Base-by-base conservation (phyloP, 2,888 invertebrate species). In the Limnephilus rhombicus region DNA sequence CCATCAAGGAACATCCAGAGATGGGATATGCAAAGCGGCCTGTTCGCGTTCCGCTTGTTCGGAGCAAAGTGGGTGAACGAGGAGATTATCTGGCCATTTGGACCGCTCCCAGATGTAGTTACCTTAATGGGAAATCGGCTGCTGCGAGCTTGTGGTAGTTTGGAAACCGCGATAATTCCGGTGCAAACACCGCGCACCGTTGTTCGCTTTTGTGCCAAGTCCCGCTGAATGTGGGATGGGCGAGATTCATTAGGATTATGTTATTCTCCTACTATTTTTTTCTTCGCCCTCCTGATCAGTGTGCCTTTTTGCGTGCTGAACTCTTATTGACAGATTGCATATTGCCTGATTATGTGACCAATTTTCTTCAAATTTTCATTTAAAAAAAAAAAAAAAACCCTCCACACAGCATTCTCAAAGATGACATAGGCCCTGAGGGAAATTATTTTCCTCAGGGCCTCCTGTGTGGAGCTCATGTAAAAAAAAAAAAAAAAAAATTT, bases 1-100 rank as follows among this genome's bases (percentile, higher is more conserved):
- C 83, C 24, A n/a, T 49, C 49, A 11, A 49, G 49, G 49, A 83
- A 24, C 31, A 83, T 83, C 83, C 18, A 37, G 83, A 24, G 37
- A 83, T 83, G 37, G 83, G 15, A 83, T 85, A 86, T 86, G 86
- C 86, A 86, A 45, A 86, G 45, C 37, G 83, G 37, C 37, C 18
- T 45, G 86, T 86, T 86, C 45, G 37, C 86, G 45, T 86, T 49
- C 86, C 45, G 45, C 45, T 86, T 86, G n/a, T 86, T 86, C 86
- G n/a, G 49, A 45, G n/a, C 86, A 29, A 86, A 86, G 13, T 45
- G 86, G 41, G 86, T 45, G 86, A 86, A 49, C n/a, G 68, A 7
- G n/a, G 49, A 86, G 86, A 86, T 86, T 86, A 86, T 45, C 45
- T 29, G 45, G 86, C 86, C 86, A 86, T 86, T 86, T 86, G 86